These are phyloP conservation scores for Macrophya alboannulata DNA, from an alignment of 2,888 invertebrate genomes.

Conservation along the genomic window DNA sequence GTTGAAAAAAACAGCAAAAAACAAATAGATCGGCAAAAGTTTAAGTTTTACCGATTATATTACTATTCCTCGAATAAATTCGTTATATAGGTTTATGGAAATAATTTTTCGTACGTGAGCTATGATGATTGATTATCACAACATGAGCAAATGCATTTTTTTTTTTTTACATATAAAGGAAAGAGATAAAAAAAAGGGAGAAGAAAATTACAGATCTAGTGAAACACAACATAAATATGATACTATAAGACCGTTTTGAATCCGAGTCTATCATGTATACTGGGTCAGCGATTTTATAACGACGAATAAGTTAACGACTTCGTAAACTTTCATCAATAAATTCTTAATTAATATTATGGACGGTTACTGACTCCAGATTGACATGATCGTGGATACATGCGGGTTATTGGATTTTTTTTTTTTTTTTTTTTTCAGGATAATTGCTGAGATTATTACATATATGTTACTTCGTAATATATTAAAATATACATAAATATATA, in stretches of 20 bases:
- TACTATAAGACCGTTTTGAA: neutral
- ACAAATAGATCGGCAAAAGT: neutral
- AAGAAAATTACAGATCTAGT: neutral
- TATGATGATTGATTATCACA: slow-evolving; percentile 38
- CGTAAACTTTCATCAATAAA: neutral
- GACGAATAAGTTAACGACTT: slow-evolving; percentile 4
- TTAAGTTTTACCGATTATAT: neutral
- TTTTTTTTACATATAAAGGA: slow-evolving; percentile 19
- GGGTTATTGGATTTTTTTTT: neutral
- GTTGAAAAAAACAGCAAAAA: neutral
- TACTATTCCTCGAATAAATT: neutral
- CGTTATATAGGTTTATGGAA: neutral
- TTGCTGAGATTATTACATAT: slow-evolving; percentile 6
- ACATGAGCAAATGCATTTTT: slow-evolving; percentile 63
- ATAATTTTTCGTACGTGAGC: neutral
- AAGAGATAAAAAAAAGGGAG: neutral
- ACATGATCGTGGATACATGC: neutral
- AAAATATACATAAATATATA: slow-evolving; percentile 19
- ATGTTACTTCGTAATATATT: neutral
- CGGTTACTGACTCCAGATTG: slow-evolving; percentile 32
- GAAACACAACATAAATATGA: neutral
- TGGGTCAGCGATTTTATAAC: slow-evolving; percentile 1
- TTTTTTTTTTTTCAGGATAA: neutral
- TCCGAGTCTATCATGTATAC: neutral
- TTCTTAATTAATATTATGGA: slow-evolving; percentile 39